Evolutionary conservation across 2,888 invertebrate genomes (phyloP).

Genomic region (Coleophora flavipennella): DNA sequence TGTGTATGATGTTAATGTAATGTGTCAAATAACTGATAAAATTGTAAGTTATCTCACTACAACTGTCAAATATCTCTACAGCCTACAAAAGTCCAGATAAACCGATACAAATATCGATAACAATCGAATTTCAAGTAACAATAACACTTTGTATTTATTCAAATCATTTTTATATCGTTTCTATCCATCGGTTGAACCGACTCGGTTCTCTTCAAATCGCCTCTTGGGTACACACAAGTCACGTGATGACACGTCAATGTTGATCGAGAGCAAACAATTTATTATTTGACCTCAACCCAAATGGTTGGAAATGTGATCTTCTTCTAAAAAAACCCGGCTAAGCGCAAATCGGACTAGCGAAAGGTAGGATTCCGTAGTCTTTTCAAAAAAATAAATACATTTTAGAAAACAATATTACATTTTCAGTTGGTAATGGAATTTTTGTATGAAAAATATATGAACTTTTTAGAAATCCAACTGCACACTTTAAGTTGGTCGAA

Average conservation of each 20-base stretch:
- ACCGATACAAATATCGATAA: slow-evolving; percentile 7
- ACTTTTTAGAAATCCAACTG: no score
- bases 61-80: neutral
- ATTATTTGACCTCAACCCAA: slow-evolving; percentile 27
- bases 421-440: no score
- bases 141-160: slow-evolving; percentile 28
- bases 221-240: slow-evolving; percentile 11
- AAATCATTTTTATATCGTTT: slow-evolving; percentile 31
- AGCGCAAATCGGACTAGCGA: no score
- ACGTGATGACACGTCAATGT: slow-evolving; percentile 20
- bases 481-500: no score
- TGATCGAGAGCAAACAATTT: slow-evolving; percentile 19
- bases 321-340: slow-evolving; percentile 30
- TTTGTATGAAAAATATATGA: no score
- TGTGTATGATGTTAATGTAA: no score
- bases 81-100: neutral
- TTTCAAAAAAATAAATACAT: no score
- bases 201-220: slow-evolving; percentile 25
- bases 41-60: no score
- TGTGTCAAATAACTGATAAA: no score
- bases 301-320: slow-evolving; percentile 18
- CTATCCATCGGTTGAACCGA: slow-evolving; percentile 4
- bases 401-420: no score
- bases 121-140: slow-evolving; percentile 20
- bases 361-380: no score